A percentile compares a stretch with the other conserved stretches of the same genome.
Evolutionary conservation across 2,113 vertebrate species (phyloP).

Genomic region (Labrus mixtus): DNA sequence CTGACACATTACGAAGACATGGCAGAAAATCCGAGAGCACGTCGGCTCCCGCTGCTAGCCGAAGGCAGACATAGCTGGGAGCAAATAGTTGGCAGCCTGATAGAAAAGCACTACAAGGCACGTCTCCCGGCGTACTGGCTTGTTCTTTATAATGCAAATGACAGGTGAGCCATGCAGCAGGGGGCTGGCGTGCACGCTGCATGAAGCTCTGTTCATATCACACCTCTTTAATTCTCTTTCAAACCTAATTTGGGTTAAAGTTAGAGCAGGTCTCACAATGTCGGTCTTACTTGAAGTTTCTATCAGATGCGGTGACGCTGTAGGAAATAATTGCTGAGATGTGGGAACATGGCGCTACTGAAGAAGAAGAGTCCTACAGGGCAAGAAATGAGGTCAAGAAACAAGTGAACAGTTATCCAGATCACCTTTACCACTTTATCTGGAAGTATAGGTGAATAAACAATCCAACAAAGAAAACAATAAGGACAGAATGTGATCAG

Average conservation of each 20-base stretch:
- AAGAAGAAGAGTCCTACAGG: neutral
- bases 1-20: constrained; percentile 60
- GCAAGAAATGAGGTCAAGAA: neutral
- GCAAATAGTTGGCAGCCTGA: constrained; percentile 43
- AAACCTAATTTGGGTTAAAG: neutral
- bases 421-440: neutral
- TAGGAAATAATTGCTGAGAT: neutral
- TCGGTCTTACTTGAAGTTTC: neutral
- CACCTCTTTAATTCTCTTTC: constrained; percentile 14
- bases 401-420: neutral
- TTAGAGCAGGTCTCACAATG: constrained; percentile 4
- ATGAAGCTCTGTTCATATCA: constrained; percentile 5
- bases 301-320: neutral
- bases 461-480: neutral
- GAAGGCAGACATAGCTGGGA: constrained; percentile 57
- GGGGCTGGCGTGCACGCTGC: constrained; percentile 20
- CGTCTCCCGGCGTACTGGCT: constrained; percentile 27
- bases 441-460: neutral
- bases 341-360: too few species aligned
- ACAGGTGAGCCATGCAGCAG: constrained; percentile 36
- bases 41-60: constrained; percentile 47
- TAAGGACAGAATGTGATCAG: too few species aligned
- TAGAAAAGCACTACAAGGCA: constrained; percentile 50
- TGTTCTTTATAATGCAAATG: constrained; percentile 75
- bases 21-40: constrained; percentile 46